Evolutionary conservation across 2,797 vertebrate species (phyloP), one percentile per base, ranked within the genome.

Genomic region (Eupleurogrammus muticus): DNA sequence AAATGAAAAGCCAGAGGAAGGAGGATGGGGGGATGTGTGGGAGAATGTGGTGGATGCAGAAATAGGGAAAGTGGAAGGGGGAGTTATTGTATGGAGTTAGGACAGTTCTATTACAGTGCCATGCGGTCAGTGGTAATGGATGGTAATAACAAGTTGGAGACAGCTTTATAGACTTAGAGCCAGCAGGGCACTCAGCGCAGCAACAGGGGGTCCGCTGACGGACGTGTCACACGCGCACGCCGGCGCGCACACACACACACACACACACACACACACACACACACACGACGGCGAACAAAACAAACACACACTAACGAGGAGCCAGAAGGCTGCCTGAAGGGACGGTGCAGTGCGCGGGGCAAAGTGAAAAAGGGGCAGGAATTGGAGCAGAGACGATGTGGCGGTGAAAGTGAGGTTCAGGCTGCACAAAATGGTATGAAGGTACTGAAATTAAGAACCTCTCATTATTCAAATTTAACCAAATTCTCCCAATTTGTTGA

Each of bases 91-190:
- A 62, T 38, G 40, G 19, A 14, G 57, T 42, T 68, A 47, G 75
- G 65, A 70, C 70, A 66, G 77, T 81, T 84, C 80, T 75, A 79
- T 88, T 83, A 83, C 66, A 62, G 77, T 79, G 83, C 76, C 67
- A 69, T 73, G 69, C 63, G 73, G 89, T 87, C 81, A 82, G 73
- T 48, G 32, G 54, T 89, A 84, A 86, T 86, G 75, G 80, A 36
- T 50, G 52, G 64, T 88, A 89, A 89, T 89, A 85, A 87, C 83
- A 86, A 82, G 79, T 79, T 83, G 66, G 70, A 80, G 81, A 83
- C 76, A 69, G 86, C 82, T 73, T 89, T 79, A 82, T 77, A 70
- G 82, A 87, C 75, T 79, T 61, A 57, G 70, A 84, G 82, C 76
- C 54, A 51, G 66, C 76, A 86, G 76, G 84, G 70, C 84, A 87